Evolutionary conservation across 2,797 vertebrate species (phyloP).

Genomic region (Melopsittacus undulatus): DNA sequence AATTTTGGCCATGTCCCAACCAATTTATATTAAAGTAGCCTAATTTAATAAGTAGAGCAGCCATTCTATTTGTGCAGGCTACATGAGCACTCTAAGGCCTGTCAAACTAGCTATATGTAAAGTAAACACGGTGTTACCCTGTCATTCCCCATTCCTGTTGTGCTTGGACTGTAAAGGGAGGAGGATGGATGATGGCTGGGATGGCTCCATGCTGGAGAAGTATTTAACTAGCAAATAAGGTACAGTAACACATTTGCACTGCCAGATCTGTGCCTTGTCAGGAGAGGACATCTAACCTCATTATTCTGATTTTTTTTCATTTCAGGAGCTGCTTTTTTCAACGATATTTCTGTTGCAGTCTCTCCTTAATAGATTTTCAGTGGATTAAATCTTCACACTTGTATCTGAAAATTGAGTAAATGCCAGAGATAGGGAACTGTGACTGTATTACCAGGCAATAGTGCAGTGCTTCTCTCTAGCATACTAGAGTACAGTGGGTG

Average conservation of each 20-base stretch:
- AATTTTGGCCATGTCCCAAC: slow-evolving; percentile 28
- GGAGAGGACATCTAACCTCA: background rate
- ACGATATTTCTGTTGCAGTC: background rate
- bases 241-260: background rate
- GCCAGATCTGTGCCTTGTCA: background rate
- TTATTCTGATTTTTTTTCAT: background rate
- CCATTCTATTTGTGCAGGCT: background rate
- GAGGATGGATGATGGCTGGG: background rate
- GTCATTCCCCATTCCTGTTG: background rate
- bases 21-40: slow-evolving; percentile 22
- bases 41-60: slow-evolving; percentile 42
- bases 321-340: background rate
- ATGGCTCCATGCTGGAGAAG: background rate
- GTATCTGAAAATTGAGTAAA: background rate
- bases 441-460: background rate
- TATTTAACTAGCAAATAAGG: background rate
- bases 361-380: background rate
- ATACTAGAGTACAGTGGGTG: background rate
- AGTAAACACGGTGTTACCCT: background rate
- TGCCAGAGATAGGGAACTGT: background rate
- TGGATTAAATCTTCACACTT: background rate
- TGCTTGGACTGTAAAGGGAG: background rate
- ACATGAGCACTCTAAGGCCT: background rate
- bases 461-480: background rate
- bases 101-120: background rate